Evolutionary conservation across 2,113 vertebrate genomes (phyloP).

Genomic region (Ancistrus triradiatus): DNA sequence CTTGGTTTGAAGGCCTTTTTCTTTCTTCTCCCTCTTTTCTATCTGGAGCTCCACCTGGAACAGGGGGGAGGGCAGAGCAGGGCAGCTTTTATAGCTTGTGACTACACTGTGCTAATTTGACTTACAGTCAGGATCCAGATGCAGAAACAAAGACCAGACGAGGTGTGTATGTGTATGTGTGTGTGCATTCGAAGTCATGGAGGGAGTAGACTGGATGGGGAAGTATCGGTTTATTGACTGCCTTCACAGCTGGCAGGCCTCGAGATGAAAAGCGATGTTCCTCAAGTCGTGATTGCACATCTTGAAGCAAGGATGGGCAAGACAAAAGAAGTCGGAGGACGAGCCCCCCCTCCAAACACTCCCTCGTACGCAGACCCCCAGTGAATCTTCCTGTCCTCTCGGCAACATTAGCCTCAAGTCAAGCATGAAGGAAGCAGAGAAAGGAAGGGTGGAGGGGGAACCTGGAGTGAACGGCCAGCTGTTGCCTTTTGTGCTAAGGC

Average conservation of each 20-base stretch:
- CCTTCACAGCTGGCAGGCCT: slow-evolving; percentile 48
- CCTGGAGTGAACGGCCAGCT: slow-evolving; percentile 67
- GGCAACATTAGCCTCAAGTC: slow-evolving; percentile 80
- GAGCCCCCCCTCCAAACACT: slow-evolving; percentile 26
- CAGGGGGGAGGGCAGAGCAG: slow-evolving; percentile 12
- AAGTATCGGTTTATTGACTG: slow-evolving; percentile 48
- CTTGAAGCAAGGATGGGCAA: slow-evolving; percentile 35
- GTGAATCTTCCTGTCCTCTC: slow-evolving; percentile 56
- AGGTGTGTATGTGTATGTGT: slow-evolving; percentile 19
- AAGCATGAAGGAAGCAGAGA: slow-evolving; percentile 69
- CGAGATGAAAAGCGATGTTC: slow-evolving; percentile 57
- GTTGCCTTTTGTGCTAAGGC: slow-evolving; percentile 75
- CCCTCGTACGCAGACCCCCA: slow-evolving; percentile 44
- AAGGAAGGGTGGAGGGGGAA: slow-evolving; percentile 13
- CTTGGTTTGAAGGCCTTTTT: not conserved
- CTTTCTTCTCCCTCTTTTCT: slow-evolving; percentile 8
- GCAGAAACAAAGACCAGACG: slow-evolving; percentile 46
- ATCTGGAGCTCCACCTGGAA: slow-evolving; percentile 17
- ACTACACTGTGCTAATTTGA: slow-evolving; percentile 40
- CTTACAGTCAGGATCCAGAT: slow-evolving; percentile 46
- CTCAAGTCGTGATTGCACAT: slow-evolving; percentile 56
- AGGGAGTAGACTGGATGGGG: slow-evolving; percentile 23
- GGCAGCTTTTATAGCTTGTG: slow-evolving; percentile 38
- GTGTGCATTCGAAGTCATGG: slow-evolving; percentile 12
- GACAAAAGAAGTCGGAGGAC: slow-evolving; percentile 44